Base-by-base conservation (phyloP, 2,888 invertebrate species). In the Netelia inedita region DNA sequence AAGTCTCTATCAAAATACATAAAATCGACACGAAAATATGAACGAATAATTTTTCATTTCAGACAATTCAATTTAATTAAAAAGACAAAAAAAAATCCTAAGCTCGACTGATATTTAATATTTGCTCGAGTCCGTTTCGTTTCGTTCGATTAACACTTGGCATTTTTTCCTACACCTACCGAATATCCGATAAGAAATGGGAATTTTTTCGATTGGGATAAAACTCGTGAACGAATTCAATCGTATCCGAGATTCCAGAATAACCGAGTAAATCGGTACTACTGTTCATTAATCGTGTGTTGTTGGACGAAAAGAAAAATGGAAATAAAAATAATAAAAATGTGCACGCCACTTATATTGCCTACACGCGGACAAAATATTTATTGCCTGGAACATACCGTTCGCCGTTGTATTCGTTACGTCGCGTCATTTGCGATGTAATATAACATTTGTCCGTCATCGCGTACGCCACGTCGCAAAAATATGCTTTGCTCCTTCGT, bases 401-500 rank as follows among this genome's bases (percentile, higher is more conserved):
- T n/a, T 9, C 16, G 9, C 41, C 43, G 46, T 43, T 9, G 57
- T 59, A 46, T 57, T 50, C 14, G 35, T 57, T 19, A 46, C 46
- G 43, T 46, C 76, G 59, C 66, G 68, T 68, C 43, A 68, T 68
- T 76, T 59, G 46, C 23, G 43, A 59, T 68, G 76, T 28, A 76
- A 66, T 35, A 6, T 35, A 66, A 50, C 41, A 19, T 76, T 8
- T 57, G 16, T 61, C 9, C 46, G 23, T 55, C 75, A 63, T 76
- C 68, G 55, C 28, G 46, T 21, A 46, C n/a, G 21, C 41, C 66
- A 43, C 57, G 76, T 76, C 76, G 66, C 46, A 66, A 63, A 75
- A 75, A 75, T 46, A 75, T 55, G 53, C 63, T 66, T 75, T 66
- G 75, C 75, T 66, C 41, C 66, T 75, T 41, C 65, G 19, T 16